phyloP scores from a whole-genome alignment of 2,888 invertebrate species.

The Pristionchus entomophagus region DNA sequence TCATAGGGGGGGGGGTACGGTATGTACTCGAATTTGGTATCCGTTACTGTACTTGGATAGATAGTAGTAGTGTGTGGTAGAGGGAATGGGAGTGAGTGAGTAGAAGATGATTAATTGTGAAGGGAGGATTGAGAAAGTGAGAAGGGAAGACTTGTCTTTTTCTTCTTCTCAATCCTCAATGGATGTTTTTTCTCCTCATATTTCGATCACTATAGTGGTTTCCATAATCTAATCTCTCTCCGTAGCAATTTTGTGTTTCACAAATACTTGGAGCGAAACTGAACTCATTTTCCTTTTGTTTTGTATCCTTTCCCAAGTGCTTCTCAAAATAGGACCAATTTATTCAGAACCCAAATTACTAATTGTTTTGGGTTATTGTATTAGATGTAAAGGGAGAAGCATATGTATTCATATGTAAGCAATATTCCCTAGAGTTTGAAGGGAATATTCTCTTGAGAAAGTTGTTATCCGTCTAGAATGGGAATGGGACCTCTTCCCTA shows the following conservation, averaged over 20 bases:
- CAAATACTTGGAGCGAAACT: background rate
- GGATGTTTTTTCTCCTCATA: background rate
- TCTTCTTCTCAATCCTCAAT: background rate
- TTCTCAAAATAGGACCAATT: background rate
- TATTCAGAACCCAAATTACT: background rate
- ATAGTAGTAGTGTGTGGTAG: background rate
- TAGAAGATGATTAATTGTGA: conserved; percentile 1
- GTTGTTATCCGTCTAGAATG: background rate
- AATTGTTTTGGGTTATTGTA: background rate
- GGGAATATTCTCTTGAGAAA: background rate
- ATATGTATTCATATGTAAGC: no score
- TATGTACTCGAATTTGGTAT: background rate
- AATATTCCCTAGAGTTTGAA: background rate
- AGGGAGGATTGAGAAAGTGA: background rate
- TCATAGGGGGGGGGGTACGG: no score
- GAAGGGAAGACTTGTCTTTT: background rate
- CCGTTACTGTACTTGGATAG: background rate
- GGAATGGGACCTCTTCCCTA: background rate
- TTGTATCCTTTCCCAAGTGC: background rate
- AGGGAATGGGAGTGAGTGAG: background rate
- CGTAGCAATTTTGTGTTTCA: background rate
- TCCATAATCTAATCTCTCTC: background rate
- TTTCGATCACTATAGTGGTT: background rate
- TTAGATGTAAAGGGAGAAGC: background rate
- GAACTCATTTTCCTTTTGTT: background rate